Evolutionary conservation across 1,140 invertebrate genomes (phyloP).

Genomic region (Orchesella cincta): DNA sequence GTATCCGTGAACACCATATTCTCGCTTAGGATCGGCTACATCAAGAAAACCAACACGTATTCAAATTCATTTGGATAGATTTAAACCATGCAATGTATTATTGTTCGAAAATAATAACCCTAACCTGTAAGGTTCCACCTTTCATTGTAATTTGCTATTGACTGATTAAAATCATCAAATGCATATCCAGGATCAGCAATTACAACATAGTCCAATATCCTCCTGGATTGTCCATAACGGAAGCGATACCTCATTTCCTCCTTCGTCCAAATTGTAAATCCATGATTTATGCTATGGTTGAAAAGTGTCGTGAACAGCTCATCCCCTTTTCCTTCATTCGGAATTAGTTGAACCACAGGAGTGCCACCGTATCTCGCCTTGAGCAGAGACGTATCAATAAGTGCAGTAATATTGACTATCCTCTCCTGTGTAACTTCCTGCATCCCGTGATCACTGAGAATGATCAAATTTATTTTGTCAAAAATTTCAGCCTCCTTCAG

Average conservation of each 20-base stretch:
- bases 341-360: conserved; percentile 61
- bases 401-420: conserved; percentile 63
- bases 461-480: conserved; percentile 66
- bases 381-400: conserved; percentile 57
- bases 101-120: too few relatives aligned
- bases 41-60: too few relatives aligned
- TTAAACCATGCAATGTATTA: too few relatives aligned
- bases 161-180: conserved; percentile 60
- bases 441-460: conserved; percentile 77
- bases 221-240: conserved; percentile 60
- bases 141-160: conserved; percentile 56
- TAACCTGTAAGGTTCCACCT: conserved; percentile 59
- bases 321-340: conserved; percentile 60
- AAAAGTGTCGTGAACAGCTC: conserved; percentile 60
- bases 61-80: too few relatives aligned
- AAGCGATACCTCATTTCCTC: conserved; percentile 61
- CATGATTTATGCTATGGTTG: conserved; percentile 54
- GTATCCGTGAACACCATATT: conserved; percentile 70
- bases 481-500: conserved; percentile 58
- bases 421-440: conserved; percentile 59
- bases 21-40: too few relatives aligned
- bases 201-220: conserved; percentile 63
- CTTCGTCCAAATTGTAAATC: conserved; percentile 63
- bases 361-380: conserved; percentile 54
- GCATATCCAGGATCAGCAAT: conserved; percentile 63